phyloP scores from a whole-genome alignment of 2,888 invertebrate genomes.

The Lithosia quadra region DNA sequence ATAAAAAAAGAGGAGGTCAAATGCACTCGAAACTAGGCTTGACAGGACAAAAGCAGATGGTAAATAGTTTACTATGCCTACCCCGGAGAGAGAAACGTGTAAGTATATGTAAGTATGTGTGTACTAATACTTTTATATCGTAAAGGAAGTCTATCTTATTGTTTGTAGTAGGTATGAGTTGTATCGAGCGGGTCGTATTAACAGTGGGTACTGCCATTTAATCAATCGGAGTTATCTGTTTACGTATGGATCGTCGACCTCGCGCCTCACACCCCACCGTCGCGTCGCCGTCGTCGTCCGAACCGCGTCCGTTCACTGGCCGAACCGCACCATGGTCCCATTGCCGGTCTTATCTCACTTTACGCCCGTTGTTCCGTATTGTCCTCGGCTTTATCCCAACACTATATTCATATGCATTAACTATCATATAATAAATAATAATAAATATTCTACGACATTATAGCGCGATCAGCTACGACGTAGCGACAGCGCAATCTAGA shows the following conservation, averaged over 20 bases:
- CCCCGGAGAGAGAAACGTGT: no score
- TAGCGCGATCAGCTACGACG: no score
- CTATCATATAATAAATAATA: neutral
- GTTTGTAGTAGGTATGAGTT: conserved; percentile 30
- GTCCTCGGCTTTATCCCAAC: conserved; percentile 61
- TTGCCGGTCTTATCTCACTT: conserved; percentile 59
- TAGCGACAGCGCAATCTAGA: no score
- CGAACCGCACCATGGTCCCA: conserved; percentile 37
- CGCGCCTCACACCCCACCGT: conserved; percentile 56
- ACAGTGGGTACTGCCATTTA: conserved; percentile 70
- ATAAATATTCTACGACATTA: no score
- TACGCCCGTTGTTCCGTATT: conserved; percentile 73
- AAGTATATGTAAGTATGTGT: neutral
- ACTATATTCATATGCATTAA: conserved; percentile 25
- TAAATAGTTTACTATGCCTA: no score
- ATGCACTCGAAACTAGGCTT: no score
- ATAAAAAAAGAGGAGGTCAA: no score
- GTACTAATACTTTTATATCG: neutral
- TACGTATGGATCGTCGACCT: conserved; percentile 74
- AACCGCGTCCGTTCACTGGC: conserved; percentile 35
- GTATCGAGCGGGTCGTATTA: conserved; percentile 42
- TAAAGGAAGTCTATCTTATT: conserved; percentile 41
- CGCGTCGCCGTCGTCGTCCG: conserved; percentile 25
- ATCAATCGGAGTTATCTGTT: conserved; percentile 80
- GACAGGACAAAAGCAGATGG: no score